A percentile compares a stretch with the other conserved stretches of the same genome.
Evolutionary conservation across 2,797 vertebrate species (phyloP).

Genomic region (Emys orbicularis): DNA sequence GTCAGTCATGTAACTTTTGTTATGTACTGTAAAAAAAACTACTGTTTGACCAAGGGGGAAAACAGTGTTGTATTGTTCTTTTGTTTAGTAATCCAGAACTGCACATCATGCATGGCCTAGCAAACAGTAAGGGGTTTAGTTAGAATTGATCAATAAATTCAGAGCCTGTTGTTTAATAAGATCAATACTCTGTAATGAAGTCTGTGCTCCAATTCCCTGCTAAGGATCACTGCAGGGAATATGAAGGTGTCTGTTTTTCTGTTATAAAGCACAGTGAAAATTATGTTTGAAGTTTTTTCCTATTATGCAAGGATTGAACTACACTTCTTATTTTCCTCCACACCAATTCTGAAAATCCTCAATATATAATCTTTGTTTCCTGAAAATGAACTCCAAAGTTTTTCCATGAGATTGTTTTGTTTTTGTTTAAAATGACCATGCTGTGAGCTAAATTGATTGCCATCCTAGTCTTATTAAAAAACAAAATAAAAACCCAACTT

Average conservation of each 20-base stretch:
- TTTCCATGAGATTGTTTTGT: neutral
- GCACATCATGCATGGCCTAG: constrained; percentile 29
- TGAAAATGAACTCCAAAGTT: neutral
- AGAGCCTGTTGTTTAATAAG: constrained; percentile 86
- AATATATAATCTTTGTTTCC: neutral
- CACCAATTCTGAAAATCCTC: neutral
- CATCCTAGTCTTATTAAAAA: neutral
- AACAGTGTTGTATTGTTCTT: constrained; percentile 35
- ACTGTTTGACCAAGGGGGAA: constrained; percentile 2
- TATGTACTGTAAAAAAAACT: neutral
- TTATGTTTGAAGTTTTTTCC: constrained; percentile 22
- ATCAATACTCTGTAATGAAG: constrained; percentile 91
- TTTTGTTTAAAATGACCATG: neutral
- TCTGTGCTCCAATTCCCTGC: constrained; percentile 82
- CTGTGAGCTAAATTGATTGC: neutral
- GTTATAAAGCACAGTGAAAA: constrained; percentile 75
- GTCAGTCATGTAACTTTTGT: constrained; percentile 32
- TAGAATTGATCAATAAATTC: constrained; percentile 84
- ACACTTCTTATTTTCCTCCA: neutral
- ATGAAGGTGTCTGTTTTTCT: constrained; percentile 79
- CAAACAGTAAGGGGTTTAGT: constrained; percentile 61
- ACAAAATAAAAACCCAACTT: neutral
- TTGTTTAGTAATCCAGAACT: constrained; percentile 57
- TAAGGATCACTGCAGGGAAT: constrained; percentile 72
- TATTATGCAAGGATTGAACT: neutral